These are phyloP conservation scores for Caenorhabditis sp. DNA, from an alignment of 2,888 invertebrate species.

Conservation along the genomic window DNA sequence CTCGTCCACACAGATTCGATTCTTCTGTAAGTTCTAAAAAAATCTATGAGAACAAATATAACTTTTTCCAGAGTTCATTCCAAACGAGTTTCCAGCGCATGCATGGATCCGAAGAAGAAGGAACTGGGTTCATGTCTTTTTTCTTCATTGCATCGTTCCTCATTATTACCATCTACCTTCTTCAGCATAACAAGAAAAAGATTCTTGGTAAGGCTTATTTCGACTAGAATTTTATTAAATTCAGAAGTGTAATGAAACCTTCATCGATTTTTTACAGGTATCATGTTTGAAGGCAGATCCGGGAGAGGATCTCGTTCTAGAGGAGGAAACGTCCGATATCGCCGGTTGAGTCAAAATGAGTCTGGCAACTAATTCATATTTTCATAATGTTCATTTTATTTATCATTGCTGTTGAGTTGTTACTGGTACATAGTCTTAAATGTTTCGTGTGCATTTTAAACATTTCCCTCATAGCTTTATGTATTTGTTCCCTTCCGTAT, in stretches of 20 bases:
- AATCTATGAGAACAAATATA: neutral
- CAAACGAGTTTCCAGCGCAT: slow-evolving; percentile 37
- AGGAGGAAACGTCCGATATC: slow-evolving; percentile 69
- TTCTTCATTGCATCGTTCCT: slow-evolving; percentile 59
- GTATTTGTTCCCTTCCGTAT: slow-evolving; percentile 4
- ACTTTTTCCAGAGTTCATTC: slow-evolving; percentile 33
- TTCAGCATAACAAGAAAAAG: slow-evolving; percentile 74
- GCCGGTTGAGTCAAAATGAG: slow-evolving; percentile 68
- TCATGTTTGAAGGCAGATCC: slow-evolving; percentile 70
- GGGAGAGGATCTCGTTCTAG: slow-evolving; percentile 45
- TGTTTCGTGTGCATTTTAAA: slow-evolving; percentile 39
- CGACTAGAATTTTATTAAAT: neutral
- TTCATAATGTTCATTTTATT: neutral
- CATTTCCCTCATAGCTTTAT: slow-evolving; percentile 57
- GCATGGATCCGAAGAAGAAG: slow-evolving; percentile 41
- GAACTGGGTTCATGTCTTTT: slow-evolving; percentile 64
- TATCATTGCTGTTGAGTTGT: slow-evolving; percentile 29
- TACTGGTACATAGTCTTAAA: slow-evolving; percentile 37
- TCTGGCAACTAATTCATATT: slow-evolving; percentile 30
- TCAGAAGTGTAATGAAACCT: neutral
- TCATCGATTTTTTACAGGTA: slow-evolving; percentile 58
- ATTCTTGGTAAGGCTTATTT: slow-evolving; percentile 61
- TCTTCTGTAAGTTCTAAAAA: slow-evolving; percentile 25
- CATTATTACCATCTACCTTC: slow-evolving; percentile 62
- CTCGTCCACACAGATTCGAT: slow-evolving; percentile 49